phyloP scores from a whole-genome alignment of 2,888 invertebrate genomes.

The Acanthosepion pharaonis region DNA sequence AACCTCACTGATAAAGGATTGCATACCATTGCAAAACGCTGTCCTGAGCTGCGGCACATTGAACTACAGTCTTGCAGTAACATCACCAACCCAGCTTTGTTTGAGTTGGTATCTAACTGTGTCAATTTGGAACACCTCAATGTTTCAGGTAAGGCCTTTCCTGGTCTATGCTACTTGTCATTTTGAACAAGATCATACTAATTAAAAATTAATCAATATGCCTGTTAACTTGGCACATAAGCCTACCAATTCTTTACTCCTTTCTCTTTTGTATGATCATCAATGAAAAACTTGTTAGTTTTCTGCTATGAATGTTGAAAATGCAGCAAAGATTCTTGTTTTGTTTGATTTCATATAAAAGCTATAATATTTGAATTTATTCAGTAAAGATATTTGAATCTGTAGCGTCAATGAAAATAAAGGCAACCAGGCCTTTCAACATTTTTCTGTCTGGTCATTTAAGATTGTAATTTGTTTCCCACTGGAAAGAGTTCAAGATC shows the following conservation, averaged over 20 bases:
- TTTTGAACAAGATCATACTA: background rate
- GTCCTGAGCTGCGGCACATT: conserved; percentile 87
- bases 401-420: no score
- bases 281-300: no score
- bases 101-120: conserved; percentile 86
- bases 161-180: background rate
- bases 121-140: conserved; percentile 88
- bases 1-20: conserved; percentile 86
- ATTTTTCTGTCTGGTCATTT: no score
- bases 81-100: conserved; percentile 85
- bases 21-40: conserved; percentile 83
- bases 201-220: background rate
- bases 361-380: no score
- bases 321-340: no score
- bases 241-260: background rate
- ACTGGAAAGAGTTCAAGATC: no score
- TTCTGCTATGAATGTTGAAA: no score
- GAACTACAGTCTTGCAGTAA: conserved; percentile 85
- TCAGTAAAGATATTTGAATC: no score
- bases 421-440: no score
- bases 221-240: background rate
- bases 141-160: conserved; percentile 81
- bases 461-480: no score
- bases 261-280: background rate
- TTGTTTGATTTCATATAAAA: no score